A percentile compares a stretch with the other conserved stretches of the same genome.
Conservation (phyloP, 1,140 invertebrate species). For the Drosophila leontia region DNA sequence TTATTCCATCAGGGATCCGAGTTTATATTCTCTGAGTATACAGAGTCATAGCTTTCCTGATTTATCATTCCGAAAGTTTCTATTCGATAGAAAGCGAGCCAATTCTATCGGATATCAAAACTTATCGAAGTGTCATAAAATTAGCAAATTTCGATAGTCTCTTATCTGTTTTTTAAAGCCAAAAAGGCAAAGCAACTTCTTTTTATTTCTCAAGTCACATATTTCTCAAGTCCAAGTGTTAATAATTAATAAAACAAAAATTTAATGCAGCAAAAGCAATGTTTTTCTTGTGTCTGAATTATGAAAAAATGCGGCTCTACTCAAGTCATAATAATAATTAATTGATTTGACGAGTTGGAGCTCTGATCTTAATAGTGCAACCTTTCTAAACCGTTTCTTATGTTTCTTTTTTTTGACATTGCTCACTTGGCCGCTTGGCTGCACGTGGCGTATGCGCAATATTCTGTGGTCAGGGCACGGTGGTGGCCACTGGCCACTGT, state of each 20-base stretch:
- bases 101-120: background rate
- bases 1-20: background rate
- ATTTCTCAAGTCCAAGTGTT: background rate
- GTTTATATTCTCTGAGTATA: background rate
- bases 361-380: slow-evolving; percentile 9
- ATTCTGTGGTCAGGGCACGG: slow-evolving; percentile 18
- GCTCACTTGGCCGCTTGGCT: slow-evolving; percentile 23
- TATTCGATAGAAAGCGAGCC: too few relatives aligned
- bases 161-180: background rate
- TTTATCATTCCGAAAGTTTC: background rate
- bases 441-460: slow-evolving; percentile 51
- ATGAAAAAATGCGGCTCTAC: slow-evolving; percentile 1
- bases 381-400: slow-evolving; percentile 40
- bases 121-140: background rate
- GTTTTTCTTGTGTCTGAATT: background rate
- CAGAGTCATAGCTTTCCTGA: background rate
- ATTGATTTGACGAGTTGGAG: slow-evolving; percentile 17
- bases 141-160: background rate
- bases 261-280: background rate
- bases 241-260: background rate
- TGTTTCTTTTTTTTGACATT: slow-evolving; percentile 19
- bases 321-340: slow-evolving; percentile 15
- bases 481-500: background rate
- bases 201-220: too few relatives aligned
- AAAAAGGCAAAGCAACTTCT: background rate